These are phyloP conservation scores for Epinotia bilunana DNA, from an alignment of 2,888 invertebrate genomes.

Conservation along the genomic window DNA sequence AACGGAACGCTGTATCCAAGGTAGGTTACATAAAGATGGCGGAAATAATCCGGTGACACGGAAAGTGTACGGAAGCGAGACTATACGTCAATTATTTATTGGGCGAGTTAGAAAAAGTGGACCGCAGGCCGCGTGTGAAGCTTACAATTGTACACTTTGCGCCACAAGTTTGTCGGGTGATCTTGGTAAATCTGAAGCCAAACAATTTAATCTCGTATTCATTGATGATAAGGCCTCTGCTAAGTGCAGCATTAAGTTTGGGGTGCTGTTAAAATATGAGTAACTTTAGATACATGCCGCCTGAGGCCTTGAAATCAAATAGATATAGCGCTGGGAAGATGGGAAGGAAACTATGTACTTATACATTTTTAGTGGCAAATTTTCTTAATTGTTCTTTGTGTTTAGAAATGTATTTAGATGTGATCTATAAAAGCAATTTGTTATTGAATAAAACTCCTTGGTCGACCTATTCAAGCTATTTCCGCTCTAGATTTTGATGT, in stretches of 20 bases:
- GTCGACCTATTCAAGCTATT: too few relatives aligned
- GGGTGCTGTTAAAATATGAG: not conserved
- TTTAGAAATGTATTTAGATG: not conserved
- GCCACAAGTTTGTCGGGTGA: not conserved
- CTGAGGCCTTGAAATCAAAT: slow-evolving; percentile 2
- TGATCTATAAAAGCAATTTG: not conserved
- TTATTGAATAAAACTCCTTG: not conserved
- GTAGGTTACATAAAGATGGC: slow-evolving; percentile 45
- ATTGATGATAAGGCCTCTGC: not conserved
- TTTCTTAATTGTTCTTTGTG: not conserved
- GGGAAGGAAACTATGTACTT: not conserved
- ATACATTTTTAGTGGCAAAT: not conserved
- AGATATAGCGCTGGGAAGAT: not conserved
- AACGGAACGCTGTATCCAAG: slow-evolving; percentile 29
- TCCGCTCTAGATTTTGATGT: too few relatives aligned
- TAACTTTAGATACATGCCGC: not conserved
- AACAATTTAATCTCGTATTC: not conserved
- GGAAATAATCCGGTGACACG: slow-evolving; percentile 48
- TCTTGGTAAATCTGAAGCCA: not conserved
- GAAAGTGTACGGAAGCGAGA: slow-evolving; percentile 48
- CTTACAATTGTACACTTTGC: slow-evolving; percentile 9
- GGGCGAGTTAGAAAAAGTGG: slow-evolving; percentile 45
- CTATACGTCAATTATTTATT: slow-evolving; percentile 45
- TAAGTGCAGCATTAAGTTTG: not conserved
- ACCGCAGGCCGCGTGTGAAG: slow-evolving; percentile 43